phyloP scores from a whole-genome alignment of 2,888 invertebrate genomes.

The Campopleginae sp. region DNA sequence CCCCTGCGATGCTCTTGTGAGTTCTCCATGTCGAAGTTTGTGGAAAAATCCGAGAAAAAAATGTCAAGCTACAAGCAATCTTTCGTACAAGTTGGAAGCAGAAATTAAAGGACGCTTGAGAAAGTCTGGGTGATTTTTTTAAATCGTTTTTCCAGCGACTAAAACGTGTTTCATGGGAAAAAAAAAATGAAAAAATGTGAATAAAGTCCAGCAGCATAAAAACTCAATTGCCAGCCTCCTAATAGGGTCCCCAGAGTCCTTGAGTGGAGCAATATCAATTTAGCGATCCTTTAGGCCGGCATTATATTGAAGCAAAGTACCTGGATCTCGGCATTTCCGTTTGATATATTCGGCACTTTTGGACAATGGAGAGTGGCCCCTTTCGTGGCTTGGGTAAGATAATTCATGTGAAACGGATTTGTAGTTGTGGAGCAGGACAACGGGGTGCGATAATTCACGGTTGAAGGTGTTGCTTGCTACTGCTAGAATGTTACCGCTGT shows the following conservation, averaged over 20 bases:
- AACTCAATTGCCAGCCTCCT: neutral
- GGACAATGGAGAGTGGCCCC: constrained; percentile 30
- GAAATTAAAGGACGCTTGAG: constrained; percentile 8
- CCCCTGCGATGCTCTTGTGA: neutral
- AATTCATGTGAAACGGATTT: constrained; percentile 59
- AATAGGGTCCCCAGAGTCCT: neutral
- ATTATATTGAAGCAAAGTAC: constrained; percentile 18
- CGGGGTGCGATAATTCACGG: constrained; percentile 59
- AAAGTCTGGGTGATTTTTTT: constrained; percentile 10
- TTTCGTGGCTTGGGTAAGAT: constrained; percentile 17
- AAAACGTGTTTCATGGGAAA: neutral
- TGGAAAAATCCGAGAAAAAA: neutral
- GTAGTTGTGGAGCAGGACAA: constrained; percentile 31
- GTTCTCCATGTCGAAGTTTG: neutral
- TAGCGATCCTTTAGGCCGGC: neutral
- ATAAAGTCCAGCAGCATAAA: neutral
- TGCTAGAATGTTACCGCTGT: constrained; percentile 41
- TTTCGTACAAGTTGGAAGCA: neutral
- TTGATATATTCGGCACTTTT: constrained; percentile 2
- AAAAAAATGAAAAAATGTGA: neutral
- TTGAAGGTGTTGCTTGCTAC: constrained; percentile 57
- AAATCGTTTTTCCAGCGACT: neutral
- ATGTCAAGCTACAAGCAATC: neutral
- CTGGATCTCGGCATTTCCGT: constrained; percentile 13
- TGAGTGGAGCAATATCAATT: constrained; percentile 20